Evolutionary conservation across 2,113 vertebrate genomes (phyloP), one percentile per base, ranked within the genome.

Genomic region (Hemibagrus wyckioides): DNA sequence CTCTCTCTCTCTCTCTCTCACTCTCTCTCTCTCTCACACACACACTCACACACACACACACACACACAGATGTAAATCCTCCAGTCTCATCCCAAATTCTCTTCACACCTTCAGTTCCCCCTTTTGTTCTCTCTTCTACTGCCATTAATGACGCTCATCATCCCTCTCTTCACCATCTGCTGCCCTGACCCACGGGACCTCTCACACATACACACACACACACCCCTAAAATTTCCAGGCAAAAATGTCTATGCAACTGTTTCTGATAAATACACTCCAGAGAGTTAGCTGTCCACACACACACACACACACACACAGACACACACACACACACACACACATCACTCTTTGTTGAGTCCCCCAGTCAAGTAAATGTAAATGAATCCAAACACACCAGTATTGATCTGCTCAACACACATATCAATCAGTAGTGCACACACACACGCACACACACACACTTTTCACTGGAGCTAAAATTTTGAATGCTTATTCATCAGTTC

Each of bases 81-180:
- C 65, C 15, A 57, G 48, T 77, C 52, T 54, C 52, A 36, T 76
- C 80, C 39, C 69, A 65, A 76, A 87, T 83, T 87, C 80, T 87
- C 44, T 87, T 83, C 57, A 83, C 80, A 87, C 80, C 71, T 87
- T 83, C 86, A 83, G 23, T 92, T 94, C 90, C 87, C 82, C 61
- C 65, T 88, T 85, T 89, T 91, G 92, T 93, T 93, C 92, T 91
- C 90, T 91, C 87, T 91, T 92, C 93, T 89, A 86, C 91, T 87
- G 89, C 91, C 92, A 94, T 93, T 91, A 92, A 91, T 92, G 88
- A 93, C 90, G 92, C 91, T 91, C 92, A 91, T 92, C 94, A 93
- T 93, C 92, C 93, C 91, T 92, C 88, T 93, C 92, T 92, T 89
- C 90, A 91, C 94, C 95, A 96, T 95, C 95, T 95, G 95, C 94